A percentile compares a stretch with the other conserved stretches of the same genome.
These are phyloP conservation scores for Glareola pratincola DNA, from an alignment of 2,113 vertebrate genomes.

Conservation along the genomic window DNA sequence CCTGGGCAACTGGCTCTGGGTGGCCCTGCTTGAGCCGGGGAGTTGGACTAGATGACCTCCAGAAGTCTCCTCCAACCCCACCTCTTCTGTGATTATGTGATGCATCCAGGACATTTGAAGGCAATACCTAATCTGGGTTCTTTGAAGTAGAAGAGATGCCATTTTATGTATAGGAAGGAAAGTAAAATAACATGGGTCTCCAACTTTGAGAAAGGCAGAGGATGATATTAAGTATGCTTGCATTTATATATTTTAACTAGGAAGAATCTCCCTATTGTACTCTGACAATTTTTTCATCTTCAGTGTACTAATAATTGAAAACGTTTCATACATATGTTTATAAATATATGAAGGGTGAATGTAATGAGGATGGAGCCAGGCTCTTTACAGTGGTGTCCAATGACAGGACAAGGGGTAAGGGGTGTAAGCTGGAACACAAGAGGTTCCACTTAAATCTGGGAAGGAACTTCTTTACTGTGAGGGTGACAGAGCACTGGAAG, in stretches of 20 bases:
- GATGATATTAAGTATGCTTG: background rate
- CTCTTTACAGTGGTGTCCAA: no score
- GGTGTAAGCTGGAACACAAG: no score
- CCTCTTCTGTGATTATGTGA: background rate
- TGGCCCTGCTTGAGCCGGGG: background rate
- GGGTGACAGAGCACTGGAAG: no score
- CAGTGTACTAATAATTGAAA: background rate
- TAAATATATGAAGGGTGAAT: no score
- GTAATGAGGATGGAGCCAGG: no score
- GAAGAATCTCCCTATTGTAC: background rate
- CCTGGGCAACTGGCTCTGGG: background rate
- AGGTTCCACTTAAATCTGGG: no score
- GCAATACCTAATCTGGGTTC: accelerated
- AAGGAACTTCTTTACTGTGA: no score
- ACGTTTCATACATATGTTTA: background rate
- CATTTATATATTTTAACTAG: background rate
- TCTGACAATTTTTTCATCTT: background rate
- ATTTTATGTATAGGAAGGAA: background rate
- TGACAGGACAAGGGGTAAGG: no score
- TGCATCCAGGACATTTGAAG: background rate
- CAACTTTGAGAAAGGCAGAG: background rate
- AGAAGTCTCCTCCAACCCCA: background rate
- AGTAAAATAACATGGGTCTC: background rate
- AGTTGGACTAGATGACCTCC: background rate
- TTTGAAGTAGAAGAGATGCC: background rate